Evolutionary conservation across 1,140 invertebrate genomes (phyloP).

Genomic region (Eciton burchellii): DNA sequence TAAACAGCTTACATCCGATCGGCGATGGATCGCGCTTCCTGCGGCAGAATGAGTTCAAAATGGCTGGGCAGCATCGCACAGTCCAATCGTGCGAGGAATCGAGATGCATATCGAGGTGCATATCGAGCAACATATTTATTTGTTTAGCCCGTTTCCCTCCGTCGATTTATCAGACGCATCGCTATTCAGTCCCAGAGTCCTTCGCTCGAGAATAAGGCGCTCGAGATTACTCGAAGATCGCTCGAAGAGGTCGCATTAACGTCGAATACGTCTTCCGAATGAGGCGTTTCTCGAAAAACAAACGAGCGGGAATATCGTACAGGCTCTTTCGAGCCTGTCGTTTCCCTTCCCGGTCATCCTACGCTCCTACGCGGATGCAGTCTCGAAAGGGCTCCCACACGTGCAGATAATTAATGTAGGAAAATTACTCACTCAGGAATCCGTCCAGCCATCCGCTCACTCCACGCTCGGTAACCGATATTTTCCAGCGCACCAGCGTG

Average conservation of each 20-base stretch:
- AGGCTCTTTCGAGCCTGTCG: not conserved
- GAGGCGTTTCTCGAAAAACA: not conserved
- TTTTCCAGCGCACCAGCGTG: slow-evolving; percentile 36
- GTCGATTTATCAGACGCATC: not conserved
- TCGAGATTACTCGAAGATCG: too few relatives aligned
- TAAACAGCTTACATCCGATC: slow-evolving; percentile 40
- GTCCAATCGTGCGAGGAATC: slow-evolving; percentile 4
- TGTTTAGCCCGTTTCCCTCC: too few relatives aligned
- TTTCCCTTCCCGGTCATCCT: not conserved
- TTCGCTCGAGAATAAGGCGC: too few relatives aligned
- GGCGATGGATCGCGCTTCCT: slow-evolving; percentile 27
- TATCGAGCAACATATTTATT: too few relatives aligned
- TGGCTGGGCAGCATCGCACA: not conserved
- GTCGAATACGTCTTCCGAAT: not conserved
- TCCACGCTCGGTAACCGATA: slow-evolving; percentile 1
- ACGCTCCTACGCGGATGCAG: not conserved
- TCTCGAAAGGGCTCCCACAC: not conserved
- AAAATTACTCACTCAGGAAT: slow-evolving; percentile 38
- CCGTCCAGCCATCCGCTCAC: not conserved
- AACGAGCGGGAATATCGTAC: too few relatives aligned
- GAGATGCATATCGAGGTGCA: not conserved
- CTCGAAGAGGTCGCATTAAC: too few relatives aligned
- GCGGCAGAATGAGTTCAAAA: slow-evolving; percentile 28
- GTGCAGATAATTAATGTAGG: slow-evolving; percentile 30
- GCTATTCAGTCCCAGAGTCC: too few relatives aligned